Percentiles rank a stretch among this genome's conserved stretches.
Conservation (phyloP, 1,140 invertebrate species). For the Drosophila orosa region DNA sequence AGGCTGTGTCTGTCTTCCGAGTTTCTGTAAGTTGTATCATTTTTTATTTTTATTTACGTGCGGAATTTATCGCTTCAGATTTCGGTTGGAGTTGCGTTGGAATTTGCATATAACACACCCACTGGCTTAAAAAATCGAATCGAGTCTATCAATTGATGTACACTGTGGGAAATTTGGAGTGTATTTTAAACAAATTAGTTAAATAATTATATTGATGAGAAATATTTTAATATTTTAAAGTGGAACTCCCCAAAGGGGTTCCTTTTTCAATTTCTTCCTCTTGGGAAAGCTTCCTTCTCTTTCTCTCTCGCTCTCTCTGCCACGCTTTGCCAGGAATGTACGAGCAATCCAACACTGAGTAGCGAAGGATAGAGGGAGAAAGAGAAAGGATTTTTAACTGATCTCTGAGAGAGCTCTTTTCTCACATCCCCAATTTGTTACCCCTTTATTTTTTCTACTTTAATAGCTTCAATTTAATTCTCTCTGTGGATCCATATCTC, state of each 20-base stretch:
- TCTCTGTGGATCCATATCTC: conserved; percentile 22
- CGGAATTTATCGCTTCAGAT: conserved; percentile 8
- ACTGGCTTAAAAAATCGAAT: conserved; percentile 24
- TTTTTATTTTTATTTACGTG: conserved; percentile 11
- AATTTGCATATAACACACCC: conserved; percentile 69
- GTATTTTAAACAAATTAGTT: neutral
- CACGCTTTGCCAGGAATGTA: neutral
- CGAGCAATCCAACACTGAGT: neutral
- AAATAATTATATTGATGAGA: neutral
- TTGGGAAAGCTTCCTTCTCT: no score
- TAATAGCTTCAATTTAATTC: neutral
- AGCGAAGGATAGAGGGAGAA: neutral
- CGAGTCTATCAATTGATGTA: conserved; percentile 10
- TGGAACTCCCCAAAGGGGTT: neutral
- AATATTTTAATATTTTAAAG: neutral
- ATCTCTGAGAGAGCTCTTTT: neutral
- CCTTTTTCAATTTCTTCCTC: no score
- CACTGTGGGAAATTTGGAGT: neutral
- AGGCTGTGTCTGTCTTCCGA: neutral
- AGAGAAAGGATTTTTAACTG: neutral
- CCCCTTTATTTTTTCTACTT: neutral
- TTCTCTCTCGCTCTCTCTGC: neutral
- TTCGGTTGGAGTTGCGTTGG: conserved; percentile 17
- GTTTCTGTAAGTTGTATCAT: conserved; percentile 16
- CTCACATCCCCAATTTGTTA: neutral